These are phyloP conservation scores for Morelia viridis DNA, from an alignment of 2,797 vertebrate species.

Conservation along the genomic window DNA sequence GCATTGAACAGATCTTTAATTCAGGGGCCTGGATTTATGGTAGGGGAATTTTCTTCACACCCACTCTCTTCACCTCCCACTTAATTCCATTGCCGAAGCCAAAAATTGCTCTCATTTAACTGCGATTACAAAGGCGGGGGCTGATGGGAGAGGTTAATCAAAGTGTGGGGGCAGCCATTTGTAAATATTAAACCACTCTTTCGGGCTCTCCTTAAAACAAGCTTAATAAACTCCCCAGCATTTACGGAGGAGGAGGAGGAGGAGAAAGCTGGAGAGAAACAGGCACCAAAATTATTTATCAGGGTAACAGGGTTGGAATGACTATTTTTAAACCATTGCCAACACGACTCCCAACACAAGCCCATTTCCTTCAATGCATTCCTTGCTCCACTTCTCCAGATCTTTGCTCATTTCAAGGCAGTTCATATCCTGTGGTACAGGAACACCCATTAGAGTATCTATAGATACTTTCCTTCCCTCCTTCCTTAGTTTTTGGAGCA, in stretches of 20 bases:
- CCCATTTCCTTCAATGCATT: background rate
- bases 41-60: slow-evolving; percentile 49
- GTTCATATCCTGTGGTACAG: background rate
- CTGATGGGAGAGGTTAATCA: slow-evolving; percentile 19
- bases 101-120: slow-evolving; percentile 64
- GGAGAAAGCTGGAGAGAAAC: background rate
- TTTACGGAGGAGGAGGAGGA: background rate
- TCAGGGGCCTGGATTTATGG: slow-evolving; percentile 64
- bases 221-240: background rate
- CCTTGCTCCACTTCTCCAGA: no score
- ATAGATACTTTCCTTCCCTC: background rate
- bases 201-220: background rate
- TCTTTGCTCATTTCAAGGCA: background rate
- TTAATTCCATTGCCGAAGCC: slow-evolving; percentile 54
- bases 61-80: slow-evolving; percentile 5
- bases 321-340: background rate
- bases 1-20: slow-evolving; percentile 46
- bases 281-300: background rate
- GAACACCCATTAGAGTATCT: no score
- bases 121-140: slow-evolving; percentile 45
- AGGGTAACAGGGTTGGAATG: background rate
- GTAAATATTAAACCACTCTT: slow-evolving; percentile 14
- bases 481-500: no score
- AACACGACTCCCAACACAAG: background rate
- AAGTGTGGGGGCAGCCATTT: slow-evolving; percentile 12